Percentiles rank a stretch among this genome's conserved stretches.
Conservation (phyloP, 2,113 vertebrate genomes). For the Bufo bufo region DNA sequence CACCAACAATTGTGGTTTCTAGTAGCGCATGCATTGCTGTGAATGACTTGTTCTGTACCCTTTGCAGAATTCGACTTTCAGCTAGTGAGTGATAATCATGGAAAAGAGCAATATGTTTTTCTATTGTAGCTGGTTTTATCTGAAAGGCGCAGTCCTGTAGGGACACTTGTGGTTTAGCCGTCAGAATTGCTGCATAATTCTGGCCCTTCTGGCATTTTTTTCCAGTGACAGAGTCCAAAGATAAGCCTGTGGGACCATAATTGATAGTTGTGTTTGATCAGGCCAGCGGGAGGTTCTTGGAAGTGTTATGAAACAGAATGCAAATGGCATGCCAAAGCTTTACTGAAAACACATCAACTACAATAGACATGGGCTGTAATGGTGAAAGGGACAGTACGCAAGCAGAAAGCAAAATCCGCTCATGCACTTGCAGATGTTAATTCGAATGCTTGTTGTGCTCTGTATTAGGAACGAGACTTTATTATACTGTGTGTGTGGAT, state of each 20-base stretch:
- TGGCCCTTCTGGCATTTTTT: slow-evolving; percentile 40
- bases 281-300: slow-evolving; percentile 39
- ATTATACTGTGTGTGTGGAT: neutral
- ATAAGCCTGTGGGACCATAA: slow-evolving; percentile 20
- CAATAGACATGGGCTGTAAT: neutral
- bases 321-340: slow-evolving; percentile 22
- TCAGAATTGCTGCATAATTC: slow-evolving; percentile 19
- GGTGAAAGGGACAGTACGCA: neutral
- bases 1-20: neutral
- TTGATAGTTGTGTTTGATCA: slow-evolving; percentile 38
- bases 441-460: neutral
- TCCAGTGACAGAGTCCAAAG: slow-evolving; percentile 31
- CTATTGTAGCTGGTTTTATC: neutral
- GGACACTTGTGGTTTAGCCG: slow-evolving; percentile 23
- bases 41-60: neutral
- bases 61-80: neutral
- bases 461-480: neutral
- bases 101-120: neutral
- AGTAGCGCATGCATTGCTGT: neutral
- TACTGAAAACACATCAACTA: slow-evolving; percentile 21
- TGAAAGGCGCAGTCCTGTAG: neutral
- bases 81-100: neutral
- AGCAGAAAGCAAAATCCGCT: neutral
- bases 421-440: neutral
- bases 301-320: slow-evolving; percentile 41